Evolutionary conservation across 2,888 invertebrate genomes (phyloP).

Genomic region (Sisyra nigra): DNA sequence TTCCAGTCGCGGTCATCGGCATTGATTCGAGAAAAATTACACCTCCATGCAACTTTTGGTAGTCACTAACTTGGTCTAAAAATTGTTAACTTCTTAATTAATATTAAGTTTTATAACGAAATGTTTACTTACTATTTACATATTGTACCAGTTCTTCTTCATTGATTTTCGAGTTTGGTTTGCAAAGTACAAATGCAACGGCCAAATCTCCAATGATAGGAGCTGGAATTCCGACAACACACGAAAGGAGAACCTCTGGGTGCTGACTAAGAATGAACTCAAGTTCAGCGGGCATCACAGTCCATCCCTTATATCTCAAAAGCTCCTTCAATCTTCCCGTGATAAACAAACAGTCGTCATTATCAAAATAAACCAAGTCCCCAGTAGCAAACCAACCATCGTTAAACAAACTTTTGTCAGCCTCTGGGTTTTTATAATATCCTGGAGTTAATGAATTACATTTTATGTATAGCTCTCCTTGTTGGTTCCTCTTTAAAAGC

Average conservation of each 20-base stretch:
- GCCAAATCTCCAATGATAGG: not conserved
- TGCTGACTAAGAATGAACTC: not conserved
- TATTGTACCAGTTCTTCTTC: not conserved
- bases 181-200: not conserved
- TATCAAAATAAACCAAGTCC: not conserved
- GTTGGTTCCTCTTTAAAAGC: not conserved
- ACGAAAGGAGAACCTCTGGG: not conserved
- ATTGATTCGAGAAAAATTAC: not conserved
- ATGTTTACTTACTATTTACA: not conserved
- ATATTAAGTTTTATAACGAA: no score
- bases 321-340: not conserved
- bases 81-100: no score
- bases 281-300: not conserved
- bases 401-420: not conserved
- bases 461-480: constrained; percentile 2
- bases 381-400: constrained; percentile 1
- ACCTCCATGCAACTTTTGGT: not conserved
- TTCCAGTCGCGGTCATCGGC: not conserved
- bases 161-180: not conserved
- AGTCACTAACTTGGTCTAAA: not conserved
- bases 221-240: not conserved
- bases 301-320: not conserved
- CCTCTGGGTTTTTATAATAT: not conserved
- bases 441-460: not conserved
- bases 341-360: constrained; percentile 2